Conservation (phyloP, 1,140 invertebrate genomes). For the Drosophila sp. region DNA sequence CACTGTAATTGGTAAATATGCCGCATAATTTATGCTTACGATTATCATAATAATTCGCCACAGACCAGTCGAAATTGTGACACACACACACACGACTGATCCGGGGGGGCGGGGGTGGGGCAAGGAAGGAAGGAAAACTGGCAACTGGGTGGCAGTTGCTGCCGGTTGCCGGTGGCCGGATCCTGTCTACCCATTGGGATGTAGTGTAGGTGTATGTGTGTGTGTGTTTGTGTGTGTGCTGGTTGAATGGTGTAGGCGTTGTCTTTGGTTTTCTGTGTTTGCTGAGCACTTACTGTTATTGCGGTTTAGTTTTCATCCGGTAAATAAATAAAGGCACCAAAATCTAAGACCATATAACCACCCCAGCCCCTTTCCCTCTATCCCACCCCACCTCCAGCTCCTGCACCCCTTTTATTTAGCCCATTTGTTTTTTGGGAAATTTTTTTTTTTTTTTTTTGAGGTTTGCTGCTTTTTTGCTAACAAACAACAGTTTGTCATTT, state of each 20-base stretch:
- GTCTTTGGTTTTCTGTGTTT: conserved; percentile 50
- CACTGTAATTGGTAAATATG: conserved; percentile 27
- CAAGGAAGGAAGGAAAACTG: too few species aligned
- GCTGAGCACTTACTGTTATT: conserved; percentile 76
- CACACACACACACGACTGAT: conserved; percentile 51
- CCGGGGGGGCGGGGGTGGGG: background rate
- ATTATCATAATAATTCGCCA: conserved; percentile 78
- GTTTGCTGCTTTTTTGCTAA: conserved; percentile 40
- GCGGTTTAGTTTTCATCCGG: conserved; percentile 71
- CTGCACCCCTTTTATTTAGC: conserved; percentile 1
- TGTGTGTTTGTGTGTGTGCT: conserved; percentile 43
- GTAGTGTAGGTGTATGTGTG: background rate
- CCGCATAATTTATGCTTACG: conserved; percentile 73
- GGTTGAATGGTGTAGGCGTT: conserved; percentile 18
- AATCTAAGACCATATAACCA: conserved; percentile 4
- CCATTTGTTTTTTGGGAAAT: conserved; percentile 45
- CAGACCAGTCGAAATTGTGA: conserved; percentile 42
- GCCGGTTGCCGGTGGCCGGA: too few species aligned
- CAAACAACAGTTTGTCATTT: conserved; percentile 69
- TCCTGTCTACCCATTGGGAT: background rate
- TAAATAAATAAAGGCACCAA: conserved; percentile 62
- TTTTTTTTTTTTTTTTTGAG: conserved; percentile 24
- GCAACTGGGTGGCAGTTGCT: too few species aligned
- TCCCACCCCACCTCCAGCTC: background rate
- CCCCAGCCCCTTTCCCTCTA: background rate